Evolutionary conservation across 2,797 vertebrate species (phyloP), one percentile per base, ranked within the genome.

Genomic region (Siniperca obscura): DNA sequence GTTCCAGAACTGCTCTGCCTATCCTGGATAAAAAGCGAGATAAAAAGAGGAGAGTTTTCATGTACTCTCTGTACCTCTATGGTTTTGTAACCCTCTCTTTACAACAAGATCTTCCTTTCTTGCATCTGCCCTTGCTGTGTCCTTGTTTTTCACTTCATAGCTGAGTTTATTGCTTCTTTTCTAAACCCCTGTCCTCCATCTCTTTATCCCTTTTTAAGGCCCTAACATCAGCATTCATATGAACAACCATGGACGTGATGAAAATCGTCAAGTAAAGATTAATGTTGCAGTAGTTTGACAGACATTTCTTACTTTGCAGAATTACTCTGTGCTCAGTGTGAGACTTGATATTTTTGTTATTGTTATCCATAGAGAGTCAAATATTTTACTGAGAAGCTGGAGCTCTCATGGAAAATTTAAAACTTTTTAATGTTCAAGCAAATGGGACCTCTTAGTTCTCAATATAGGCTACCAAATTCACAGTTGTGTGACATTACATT

Each of bases 11-110:
- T 67, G 30, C 55, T 80, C 66, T 88, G 83, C 70, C 61, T 64
- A 56, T 72, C 74, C 71, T 57, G 64, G 82, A 87, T 88, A 78
- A 90, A 91, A 89, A 70, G 77, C 89, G 2, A 30, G 27, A 30
- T 30, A 30, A 30, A 30, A 57, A 19, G 65, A 59, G 30, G 22
- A 70, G 38, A 56, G 42, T 75, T 72, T 73, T 38, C 21, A 40
- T 74, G 30, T 77, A 42, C 19, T 76, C 17, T 30, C 46, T 73
- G 7, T 70, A 57, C 68, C 42, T 62, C 25, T 48, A 2, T 40
- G 8, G 21, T 53, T 78, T 61, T 76, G 57, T 38, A 59, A 48
- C 62, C 64, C 14, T 42, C 78, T 75, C n/a, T 79, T 66, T 75
- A 67, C 72, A 62, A 27, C 42, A 60, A 76, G 21, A 81, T 81